These are phyloP conservation scores for Cosmia pyralina DNA, from an alignment of 2,888 invertebrate genomes.

Conservation along the genomic window DNA sequence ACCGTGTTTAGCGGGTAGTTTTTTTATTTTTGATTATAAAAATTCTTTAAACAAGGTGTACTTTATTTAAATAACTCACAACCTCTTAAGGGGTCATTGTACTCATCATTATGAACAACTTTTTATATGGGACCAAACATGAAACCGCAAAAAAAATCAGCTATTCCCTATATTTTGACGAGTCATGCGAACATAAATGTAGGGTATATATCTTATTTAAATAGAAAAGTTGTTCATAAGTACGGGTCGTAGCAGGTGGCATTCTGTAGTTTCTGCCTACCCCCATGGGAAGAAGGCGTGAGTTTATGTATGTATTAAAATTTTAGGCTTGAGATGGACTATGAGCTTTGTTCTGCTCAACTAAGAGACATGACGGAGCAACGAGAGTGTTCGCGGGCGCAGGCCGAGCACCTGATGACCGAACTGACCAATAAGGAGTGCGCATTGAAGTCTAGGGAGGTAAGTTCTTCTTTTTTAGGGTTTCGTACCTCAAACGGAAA, in stretches of 20 bases:
- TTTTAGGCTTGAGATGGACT: slow-evolving; percentile 90
- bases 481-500: no score
- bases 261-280: neutral
- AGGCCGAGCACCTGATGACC: slow-evolving; percentile 83
- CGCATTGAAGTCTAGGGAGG: slow-evolving; percentile 89
- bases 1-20: neutral
- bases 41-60: no score
- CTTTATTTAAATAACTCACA: no score
- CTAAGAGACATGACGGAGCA: slow-evolving; percentile 91
- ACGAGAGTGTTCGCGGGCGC: slow-evolving; percentile 88
- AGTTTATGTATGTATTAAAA: neutral
- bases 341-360: slow-evolving; percentile 91
- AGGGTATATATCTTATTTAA: no score
- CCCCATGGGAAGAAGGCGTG: neutral
- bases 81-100: no score
- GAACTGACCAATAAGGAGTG: slow-evolving; percentile 85
- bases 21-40: no score
- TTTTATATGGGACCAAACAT: no score
- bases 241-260: neutral
- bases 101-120: no score
- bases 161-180: no score
- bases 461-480: slow-evolving; percentile 61
- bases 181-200: no score
- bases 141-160: no score
- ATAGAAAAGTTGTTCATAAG: no score